Evolutionary conservation across 1,140 invertebrate genomes (phyloP).

Genomic region (Rhagoletis pomonella): DNA sequence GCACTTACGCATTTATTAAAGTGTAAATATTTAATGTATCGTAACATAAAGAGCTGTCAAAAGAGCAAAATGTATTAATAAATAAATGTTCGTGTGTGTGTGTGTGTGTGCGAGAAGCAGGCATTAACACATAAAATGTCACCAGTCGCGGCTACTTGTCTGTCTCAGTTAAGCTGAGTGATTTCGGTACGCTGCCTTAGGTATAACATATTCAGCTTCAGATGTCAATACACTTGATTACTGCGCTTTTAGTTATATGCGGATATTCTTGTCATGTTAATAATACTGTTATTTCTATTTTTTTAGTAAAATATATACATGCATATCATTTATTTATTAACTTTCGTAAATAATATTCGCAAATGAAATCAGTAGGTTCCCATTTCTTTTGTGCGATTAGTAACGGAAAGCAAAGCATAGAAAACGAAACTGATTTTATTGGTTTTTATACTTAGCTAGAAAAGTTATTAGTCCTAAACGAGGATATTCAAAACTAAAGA

Average conservation of each 20-base stretch:
- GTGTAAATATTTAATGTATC: constrained; percentile 38
- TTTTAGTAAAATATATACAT: neutral
- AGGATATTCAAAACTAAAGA: too few relatives aligned
- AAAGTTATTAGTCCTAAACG: too few relatives aligned
- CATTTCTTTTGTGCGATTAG: too few relatives aligned
- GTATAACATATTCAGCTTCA: neutral
- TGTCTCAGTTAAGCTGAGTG: neutral
- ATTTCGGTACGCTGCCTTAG: neutral
- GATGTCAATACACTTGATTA: neutral
- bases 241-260: neutral
- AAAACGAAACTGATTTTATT: too few relatives aligned
- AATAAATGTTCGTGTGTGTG: neutral
- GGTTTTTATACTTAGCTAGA: too few relatives aligned
- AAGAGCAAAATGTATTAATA: neutral
- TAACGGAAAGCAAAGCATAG: too few relatives aligned
- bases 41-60: neutral
- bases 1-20: constrained; percentile 46
- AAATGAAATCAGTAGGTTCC: neutral
- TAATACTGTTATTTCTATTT: neutral
- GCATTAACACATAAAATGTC: neutral
- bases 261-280: neutral
- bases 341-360: neutral
- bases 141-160: neutral
- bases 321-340: neutral
- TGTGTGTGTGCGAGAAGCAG: neutral